Conservation (phyloP, 92 coral and sea anemone species). For the Diadumene lineata region DNA sequence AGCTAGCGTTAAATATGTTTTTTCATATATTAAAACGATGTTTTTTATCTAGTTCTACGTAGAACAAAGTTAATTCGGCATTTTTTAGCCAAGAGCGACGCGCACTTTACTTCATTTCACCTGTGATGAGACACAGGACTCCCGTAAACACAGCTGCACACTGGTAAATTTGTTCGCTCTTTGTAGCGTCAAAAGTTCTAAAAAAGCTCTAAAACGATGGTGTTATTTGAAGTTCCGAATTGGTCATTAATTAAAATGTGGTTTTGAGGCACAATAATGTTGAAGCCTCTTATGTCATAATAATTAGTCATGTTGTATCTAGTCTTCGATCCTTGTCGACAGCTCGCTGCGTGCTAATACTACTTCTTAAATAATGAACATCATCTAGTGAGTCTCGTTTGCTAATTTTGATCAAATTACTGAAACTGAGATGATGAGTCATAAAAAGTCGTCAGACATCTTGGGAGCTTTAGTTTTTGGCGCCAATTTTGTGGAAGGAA, state of each 20-base stretch:
- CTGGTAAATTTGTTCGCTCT: too few species aligned
- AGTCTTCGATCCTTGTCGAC: background rate
- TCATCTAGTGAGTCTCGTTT: background rate
- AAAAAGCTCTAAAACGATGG: background rate
- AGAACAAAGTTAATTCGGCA: too few species aligned
- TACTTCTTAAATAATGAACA: background rate
- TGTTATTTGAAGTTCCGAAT: background rate
- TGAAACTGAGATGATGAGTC: slow-evolving; percentile 10
- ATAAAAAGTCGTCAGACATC: slow-evolving; percentile 32
- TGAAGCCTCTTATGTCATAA: background rate
- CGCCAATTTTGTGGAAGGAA: slow-evolving; percentile 15
- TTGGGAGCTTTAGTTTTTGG: slow-evolving; percentile 17
- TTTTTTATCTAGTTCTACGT: too few species aligned
- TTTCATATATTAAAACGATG: too few species aligned
- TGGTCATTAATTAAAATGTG: background rate
- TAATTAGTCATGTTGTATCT: background rate
- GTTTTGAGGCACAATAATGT: background rate
- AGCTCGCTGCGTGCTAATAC: background rate
- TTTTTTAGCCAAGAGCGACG: too few species aligned
- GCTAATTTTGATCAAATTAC: slow-evolving; percentile 14
- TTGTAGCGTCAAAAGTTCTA: background rate
- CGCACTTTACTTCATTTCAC: too few species aligned
- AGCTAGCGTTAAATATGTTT: too few species aligned
- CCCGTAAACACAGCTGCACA: background rate
- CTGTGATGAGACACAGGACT: background rate